A percentile compares a stretch with the other conserved stretches of the same genome.
phyloP scores from a whole-genome alignment of 2,113 vertebrate genomes.

The Toxostoma redivivum region DNA sequence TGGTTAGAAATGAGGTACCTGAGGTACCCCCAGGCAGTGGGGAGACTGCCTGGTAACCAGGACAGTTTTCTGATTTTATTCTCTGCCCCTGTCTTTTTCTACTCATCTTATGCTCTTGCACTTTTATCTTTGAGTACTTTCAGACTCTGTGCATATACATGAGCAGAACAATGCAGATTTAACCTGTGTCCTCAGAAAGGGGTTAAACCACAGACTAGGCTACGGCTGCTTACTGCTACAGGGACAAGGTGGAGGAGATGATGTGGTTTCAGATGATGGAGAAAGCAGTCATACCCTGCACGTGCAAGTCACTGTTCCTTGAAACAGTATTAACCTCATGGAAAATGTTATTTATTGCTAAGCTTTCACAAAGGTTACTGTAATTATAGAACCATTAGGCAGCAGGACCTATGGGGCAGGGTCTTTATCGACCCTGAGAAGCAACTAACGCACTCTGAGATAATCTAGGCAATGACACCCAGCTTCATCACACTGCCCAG shows the following conservation, averaged over 20 bases:
- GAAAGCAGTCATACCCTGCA: not conserved
- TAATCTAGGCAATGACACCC: not conserved
- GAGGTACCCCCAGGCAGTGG: not conserved
- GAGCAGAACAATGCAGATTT: constrained; percentile 3
- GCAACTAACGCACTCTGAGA: not conserved
- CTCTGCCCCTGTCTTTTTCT: not conserved
- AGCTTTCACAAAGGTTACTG: not conserved
- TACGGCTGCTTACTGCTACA: not conserved
- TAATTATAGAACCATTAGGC: not conserved
- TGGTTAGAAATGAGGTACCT: no score
- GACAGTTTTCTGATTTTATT: not conserved
- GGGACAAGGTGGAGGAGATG: not conserved
- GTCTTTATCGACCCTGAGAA: not conserved
- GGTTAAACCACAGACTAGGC: not conserved
- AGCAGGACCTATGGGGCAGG: not conserved
- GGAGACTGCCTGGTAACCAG: not conserved
- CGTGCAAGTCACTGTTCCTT: not conserved
- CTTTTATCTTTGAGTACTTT: not conserved
- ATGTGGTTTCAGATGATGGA: not conserved
- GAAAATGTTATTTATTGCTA: constrained; percentile 47
- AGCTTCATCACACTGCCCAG: not conserved
- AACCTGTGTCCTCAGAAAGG: not conserved
- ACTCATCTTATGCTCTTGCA: not conserved
- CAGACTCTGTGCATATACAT: not conserved
- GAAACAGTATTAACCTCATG: not conserved